These are phyloP conservation scores for Brachypteracias leptosomus DNA, from an alignment of 2,113 vertebrate species.

Conservation along the genomic window DNA sequence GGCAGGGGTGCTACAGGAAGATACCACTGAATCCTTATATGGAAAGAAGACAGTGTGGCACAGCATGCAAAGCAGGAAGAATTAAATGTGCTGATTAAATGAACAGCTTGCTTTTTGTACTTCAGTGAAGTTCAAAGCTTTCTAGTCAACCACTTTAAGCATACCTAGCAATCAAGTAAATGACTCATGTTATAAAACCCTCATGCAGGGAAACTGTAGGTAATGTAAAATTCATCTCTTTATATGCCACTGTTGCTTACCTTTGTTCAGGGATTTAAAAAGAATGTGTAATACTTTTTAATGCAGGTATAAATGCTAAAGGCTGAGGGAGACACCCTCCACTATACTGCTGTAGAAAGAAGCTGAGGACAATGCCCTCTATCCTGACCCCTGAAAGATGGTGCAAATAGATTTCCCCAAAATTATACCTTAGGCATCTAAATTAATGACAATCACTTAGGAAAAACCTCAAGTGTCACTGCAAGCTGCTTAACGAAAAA, in stretches of 20 bases:
- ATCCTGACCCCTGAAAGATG: background rate
- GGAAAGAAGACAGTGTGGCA: conserved; percentile 71
- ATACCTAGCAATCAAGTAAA: conserved; percentile 48
- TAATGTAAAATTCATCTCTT: background rate
- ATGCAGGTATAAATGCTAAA: background rate
- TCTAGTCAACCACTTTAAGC: conserved; percentile 28
- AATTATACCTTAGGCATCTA: background rate
- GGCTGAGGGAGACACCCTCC: background rate
- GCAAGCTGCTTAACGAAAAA: background rate
- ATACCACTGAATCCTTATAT: conserved; percentile 74
- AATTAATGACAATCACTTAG: background rate
- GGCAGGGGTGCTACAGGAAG: conserved; percentile 67
- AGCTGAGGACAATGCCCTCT: background rate
- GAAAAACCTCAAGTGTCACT: background rate
- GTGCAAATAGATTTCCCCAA: background rate
- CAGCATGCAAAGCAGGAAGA: conserved; percentile 70
- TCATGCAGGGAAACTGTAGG: background rate
- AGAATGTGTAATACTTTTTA: background rate
- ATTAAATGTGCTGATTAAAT: conserved; percentile 76
- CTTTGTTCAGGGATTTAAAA: background rate
- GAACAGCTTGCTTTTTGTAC: conserved; percentile 74
- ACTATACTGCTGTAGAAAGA: accelerated
- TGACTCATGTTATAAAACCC: background rate
- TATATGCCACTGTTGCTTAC: background rate
- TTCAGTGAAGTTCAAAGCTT: conserved; percentile 70